phyloP scores from a whole-genome alignment of 2,113 vertebrate species.

The Gavialis gangeticus region DNA sequence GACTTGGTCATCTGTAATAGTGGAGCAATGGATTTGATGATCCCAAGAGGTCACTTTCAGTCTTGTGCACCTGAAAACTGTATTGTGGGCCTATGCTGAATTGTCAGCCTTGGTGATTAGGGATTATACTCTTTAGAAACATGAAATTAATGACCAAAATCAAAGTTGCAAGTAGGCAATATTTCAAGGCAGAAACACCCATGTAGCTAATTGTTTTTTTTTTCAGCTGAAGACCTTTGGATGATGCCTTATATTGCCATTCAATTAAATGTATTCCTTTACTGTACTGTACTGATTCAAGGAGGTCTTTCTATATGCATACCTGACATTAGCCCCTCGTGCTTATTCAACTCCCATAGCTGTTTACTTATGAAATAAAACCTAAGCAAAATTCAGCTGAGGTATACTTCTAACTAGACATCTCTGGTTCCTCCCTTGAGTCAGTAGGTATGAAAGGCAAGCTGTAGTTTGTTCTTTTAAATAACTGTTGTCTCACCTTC shows the following conservation, averaged over 20 bases:
- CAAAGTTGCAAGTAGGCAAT: conserved; percentile 25
- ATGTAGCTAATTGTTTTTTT: not conserved
- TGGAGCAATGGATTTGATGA: conserved; percentile 12
- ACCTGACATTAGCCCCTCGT: conserved; percentile 12
- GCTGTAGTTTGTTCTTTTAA: not conserved
- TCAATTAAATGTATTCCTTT: conserved; percentile 39
- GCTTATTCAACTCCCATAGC: conserved; percentile 1
- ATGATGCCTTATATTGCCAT: conserved; percentile 31
- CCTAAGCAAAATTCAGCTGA: not conserved
- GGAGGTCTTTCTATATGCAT: not conserved
- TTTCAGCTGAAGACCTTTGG: not conserved
- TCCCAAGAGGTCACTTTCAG: not conserved
- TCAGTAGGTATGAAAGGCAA: not conserved
- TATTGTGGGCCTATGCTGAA: not conserved
- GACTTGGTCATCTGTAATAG: conserved; percentile 21
- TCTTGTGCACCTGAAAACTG: conserved; percentile 23
- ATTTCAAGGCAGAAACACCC: conserved; percentile 55
- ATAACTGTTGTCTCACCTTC: not conserved
- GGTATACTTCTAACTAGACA: not conserved
- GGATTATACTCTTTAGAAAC: conserved; percentile 23
- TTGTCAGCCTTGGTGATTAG: not conserved
- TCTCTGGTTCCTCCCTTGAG: not conserved
- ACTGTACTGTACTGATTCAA: not conserved
- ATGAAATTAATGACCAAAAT: conserved; percentile 21
- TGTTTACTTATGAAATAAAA: conserved; percentile 7